Evolutionary conservation across 2,888 invertebrate genomes (phyloP), one percentile per base, ranked within the genome.

Genomic region (Ochropleura plecta): DNA sequence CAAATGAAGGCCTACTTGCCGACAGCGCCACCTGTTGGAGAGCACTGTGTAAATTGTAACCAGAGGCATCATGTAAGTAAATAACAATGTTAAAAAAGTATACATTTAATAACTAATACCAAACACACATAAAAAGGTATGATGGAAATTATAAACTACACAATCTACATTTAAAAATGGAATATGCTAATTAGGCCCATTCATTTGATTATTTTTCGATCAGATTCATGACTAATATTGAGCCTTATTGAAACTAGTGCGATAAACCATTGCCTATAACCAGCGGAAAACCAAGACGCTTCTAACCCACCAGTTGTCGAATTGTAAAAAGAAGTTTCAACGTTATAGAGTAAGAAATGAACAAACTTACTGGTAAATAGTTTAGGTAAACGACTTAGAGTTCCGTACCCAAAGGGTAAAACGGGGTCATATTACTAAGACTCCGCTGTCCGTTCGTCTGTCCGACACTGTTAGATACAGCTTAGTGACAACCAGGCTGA

Each of bases 21-120:
- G 0, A 94, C 97, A 9, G 98, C 97, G 6, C 98, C 98, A 0
- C 95, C 97, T 0, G 97, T 98, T 0, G 95, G 95, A 2, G 94
- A 95, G 51, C 93, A 95, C 44, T 99, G 99, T 92, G 96, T 96
- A 46, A 97, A 98, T 91, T 99, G 99, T 91, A 97, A 97, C 2
- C 97, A 97, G 87, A 97, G 96, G 71, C 98, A 98, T 93, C 98
- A 98, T 91, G 98, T 98, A 93, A 97, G 97, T 78, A 55, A 42
- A 49, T 14, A 12, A n/a, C n/a, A 59, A 30, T 18, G 1, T 20
- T 53, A n/a, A 20, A 9, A 5, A 53, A n/a, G 53, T 53, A n/a
- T 53, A 53, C 30, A 30, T 30, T 30, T 30, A 30, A 30, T 30
- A 30, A 30, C 30, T 30, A 30, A 30, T 30, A 30, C 30, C 30